Base-by-base conservation (phyloP, 1,140 invertebrate genomes). In the Drosophila sproati region DNA sequence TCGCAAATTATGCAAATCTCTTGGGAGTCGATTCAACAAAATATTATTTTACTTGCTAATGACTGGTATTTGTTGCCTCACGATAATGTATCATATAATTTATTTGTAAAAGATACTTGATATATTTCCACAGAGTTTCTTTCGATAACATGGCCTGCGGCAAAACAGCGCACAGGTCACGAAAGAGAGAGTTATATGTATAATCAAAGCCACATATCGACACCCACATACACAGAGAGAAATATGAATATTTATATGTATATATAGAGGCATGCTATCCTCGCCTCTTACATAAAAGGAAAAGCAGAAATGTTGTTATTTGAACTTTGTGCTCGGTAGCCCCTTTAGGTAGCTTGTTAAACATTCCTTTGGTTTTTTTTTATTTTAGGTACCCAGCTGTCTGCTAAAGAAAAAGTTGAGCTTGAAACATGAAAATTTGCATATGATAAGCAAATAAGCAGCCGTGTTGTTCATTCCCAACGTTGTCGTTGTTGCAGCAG, bases 381-480 rank as follows among this genome's bases (percentile, higher is more conserved):
- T 37, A 43, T 59, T 66, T 59, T 50, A 20, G 45, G 29, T 61
- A 32, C 45, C 31, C n/a, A n/a, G 37, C 45, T 57, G 52, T 20
- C 59, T 69, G 73, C 43, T 41, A 41, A 73, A 80, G 77, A 62
- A 64, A 85, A 88, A 89, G 71, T 88, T 85, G 68, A 75, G 80
- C 77, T 78, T 78, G 85, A 80, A 80, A 89, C 80, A 88, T 73
- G 85, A 68, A 89, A 85, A 88, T 88, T 89, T 88, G 85, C 85
- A 89, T 88, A 88, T 85, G 85, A 88, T 88, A 88, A 88, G 85
- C 80, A 88, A 88, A 90, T 89, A 89, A 89, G 85, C 80, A 81
- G 77, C 51, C 43, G 64, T 80, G 77, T 76, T 59, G 39, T 41
- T 68, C 35, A 47, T 61, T 28, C 37, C 3, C 12, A 56, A 39